phyloP scores from a whole-genome alignment of 2,797 vertebrate species.

The Trachops cirrhosus region DNA sequence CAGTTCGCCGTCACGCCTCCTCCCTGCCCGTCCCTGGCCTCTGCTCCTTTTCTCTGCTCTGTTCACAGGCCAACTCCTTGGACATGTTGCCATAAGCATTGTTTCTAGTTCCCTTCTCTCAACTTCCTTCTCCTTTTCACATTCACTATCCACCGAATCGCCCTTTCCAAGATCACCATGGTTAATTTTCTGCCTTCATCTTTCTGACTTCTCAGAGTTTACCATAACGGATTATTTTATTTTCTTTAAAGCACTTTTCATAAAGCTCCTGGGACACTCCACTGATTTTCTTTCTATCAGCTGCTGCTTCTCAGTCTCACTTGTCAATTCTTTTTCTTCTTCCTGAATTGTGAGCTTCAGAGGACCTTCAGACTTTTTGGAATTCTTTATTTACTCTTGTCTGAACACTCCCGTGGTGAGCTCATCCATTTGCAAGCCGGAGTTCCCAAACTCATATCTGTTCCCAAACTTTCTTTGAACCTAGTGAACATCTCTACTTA shows the following conservation, averaged over 20 bases:
- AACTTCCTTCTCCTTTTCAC: neutral
- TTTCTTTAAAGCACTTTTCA: neutral
- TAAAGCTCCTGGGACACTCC: neutral
- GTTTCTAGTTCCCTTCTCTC: neutral
- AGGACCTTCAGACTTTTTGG: neutral
- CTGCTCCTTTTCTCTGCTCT: neutral
- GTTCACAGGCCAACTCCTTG: neutral
- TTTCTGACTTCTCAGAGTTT: neutral
- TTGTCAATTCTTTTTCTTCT: neutral
- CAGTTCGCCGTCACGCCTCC: neutral
- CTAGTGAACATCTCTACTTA: neutral
- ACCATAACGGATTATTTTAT: neutral
- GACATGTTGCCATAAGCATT: neutral
- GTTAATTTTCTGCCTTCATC: neutral
- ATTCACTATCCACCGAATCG: neutral
- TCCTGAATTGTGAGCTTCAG: neutral
- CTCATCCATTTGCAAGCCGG: neutral
- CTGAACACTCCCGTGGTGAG: neutral
- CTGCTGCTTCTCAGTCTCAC: neutral
- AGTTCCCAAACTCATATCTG: neutral
- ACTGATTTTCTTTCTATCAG: neutral
- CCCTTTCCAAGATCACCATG: neutral
- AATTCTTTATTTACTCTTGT: neutral
- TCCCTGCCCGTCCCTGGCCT: rapidly evolving
- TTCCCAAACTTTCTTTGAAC: neutral